These are phyloP conservation scores for Drosophila nannoptera DNA, from an alignment of 1,140 invertebrate species.

Conservation along the genomic window DNA sequence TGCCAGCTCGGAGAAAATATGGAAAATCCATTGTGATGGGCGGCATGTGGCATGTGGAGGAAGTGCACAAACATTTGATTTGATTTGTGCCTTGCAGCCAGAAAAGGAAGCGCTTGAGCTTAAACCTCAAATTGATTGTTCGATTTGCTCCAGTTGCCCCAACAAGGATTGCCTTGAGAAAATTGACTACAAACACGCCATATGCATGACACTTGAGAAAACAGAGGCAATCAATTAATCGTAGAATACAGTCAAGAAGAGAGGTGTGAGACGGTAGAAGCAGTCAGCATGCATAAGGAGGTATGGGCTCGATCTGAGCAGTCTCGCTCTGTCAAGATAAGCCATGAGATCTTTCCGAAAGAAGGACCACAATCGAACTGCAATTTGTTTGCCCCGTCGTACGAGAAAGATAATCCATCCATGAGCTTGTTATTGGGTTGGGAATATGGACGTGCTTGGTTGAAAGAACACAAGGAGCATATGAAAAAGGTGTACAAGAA, in stretches of 20 bases:
- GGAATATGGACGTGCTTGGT: conserved; percentile 38
- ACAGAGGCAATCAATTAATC: too few relatives aligned
- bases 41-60: too few relatives aligned
- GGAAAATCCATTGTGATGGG: not conserved
- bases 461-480: conserved; percentile 23
- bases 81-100: too few relatives aligned
- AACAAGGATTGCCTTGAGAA: too few relatives aligned
- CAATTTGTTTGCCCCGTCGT: conserved; percentile 13
- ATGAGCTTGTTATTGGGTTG: conserved; percentile 32
- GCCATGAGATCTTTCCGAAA: conserved; percentile 29
- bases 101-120: too few relatives aligned
- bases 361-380: conserved; percentile 1
- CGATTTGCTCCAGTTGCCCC: too few relatives aligned
- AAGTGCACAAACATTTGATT: too few relatives aligned
- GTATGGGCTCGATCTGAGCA: conserved; percentile 21
- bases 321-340: conserved; percentile 10
- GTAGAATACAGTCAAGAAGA: too few relatives aligned
- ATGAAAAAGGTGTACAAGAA: not conserved
- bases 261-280: too few relatives aligned
- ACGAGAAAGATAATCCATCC: conserved; percentile 9
- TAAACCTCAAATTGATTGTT: too few relatives aligned
- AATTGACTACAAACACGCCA: too few relatives aligned
- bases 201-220: too few relatives aligned
- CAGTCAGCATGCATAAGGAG: conserved; percentile 8
- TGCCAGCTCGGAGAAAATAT: not conserved